Evolutionary conservation across 1,140 invertebrate genomes (phyloP).

Genomic region (Heliconius eleuchia): DNA sequence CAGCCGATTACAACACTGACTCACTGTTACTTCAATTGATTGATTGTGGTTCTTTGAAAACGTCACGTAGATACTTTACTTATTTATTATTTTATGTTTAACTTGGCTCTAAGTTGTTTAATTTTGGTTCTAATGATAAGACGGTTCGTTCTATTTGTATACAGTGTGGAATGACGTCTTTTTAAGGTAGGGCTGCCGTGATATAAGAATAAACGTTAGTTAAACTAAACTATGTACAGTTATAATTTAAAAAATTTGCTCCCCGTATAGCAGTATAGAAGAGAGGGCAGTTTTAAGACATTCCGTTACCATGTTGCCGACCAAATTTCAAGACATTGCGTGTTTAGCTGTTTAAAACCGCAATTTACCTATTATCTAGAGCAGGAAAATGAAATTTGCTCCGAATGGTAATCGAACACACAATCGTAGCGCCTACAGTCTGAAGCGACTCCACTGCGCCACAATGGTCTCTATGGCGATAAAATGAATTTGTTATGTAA

Average conservation of each 20-base stretch:
- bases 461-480: too few relatives aligned
- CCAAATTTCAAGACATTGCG: too few relatives aligned
- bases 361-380: too few relatives aligned
- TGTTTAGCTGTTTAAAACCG: too few relatives aligned
- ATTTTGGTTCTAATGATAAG: neutral
- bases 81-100: neutral
- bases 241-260: neutral
- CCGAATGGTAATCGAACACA: too few relatives aligned
- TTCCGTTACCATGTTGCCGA: too few relatives aligned
- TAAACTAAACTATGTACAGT: neutral
- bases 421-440: too few relatives aligned
- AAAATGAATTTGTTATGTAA: too few relatives aligned
- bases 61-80: slow-evolving; percentile 34
- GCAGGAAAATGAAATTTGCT: too few relatives aligned
- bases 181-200: slow-evolving; percentile 1
- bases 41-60: slow-evolving; percentile 42
- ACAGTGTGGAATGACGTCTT: neutral
- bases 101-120: neutral
- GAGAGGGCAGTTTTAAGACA: too few relatives aligned
- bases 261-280: too few relatives aligned
- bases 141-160: neutral
- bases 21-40: slow-evolving; percentile 37
- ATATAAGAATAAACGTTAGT: neutral
- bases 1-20: slow-evolving; percentile 1
- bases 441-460: too few relatives aligned